Base-by-base conservation (phyloP, 2,113 vertebrate species). In the Australoheros scitulus region DNA sequence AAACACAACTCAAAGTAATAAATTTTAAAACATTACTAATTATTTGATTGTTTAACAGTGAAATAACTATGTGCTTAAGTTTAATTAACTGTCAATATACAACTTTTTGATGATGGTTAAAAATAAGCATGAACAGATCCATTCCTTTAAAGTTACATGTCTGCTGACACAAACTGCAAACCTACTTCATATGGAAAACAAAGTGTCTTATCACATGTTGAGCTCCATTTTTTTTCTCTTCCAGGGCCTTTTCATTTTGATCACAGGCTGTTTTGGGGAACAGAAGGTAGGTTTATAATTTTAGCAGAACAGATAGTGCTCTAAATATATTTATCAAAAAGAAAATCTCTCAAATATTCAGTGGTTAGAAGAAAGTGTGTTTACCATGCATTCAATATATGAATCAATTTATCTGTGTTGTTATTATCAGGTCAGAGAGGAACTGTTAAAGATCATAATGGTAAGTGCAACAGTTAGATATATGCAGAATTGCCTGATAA, bases 231-330 rank as follows among this genome's bases (percentile, higher is more conserved):
- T 29, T 29, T 24, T 68, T 92, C 2, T 85, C 41, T 78, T 92
- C 1, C 76, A 97, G 96, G 96, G 96, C 2, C 59, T 97, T 61
- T 95, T 95, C 60, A 89, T 97, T 77, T 91, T 97, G 58, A 1
- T 97, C 11, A 94, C 93, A 11, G 95, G 95, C 2, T 94, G 90
- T 88, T 70, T 96, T 65, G 91, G 92, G 83, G 96, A 97, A 83
- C 91, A 91, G 87, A 96, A 95, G 93, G 96, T 97, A 91, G 5
- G 90, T 80, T 43, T 75, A 5, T 43, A 6, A 34, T 36, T 81
- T 81, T 14, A 29, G 18, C 6, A n/a, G 2, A 24, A 0, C 18
- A 59, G 22, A 20, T 22, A 61, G 43, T 20, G 59, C 4, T 65
- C 3, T 74, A 32, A 38, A 3, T 29, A 13, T 50, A n/a, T 63